Evolutionary conservation across 2,113 vertebrate genomes (phyloP).

Genomic region (Bujurquina vittata): DNA sequence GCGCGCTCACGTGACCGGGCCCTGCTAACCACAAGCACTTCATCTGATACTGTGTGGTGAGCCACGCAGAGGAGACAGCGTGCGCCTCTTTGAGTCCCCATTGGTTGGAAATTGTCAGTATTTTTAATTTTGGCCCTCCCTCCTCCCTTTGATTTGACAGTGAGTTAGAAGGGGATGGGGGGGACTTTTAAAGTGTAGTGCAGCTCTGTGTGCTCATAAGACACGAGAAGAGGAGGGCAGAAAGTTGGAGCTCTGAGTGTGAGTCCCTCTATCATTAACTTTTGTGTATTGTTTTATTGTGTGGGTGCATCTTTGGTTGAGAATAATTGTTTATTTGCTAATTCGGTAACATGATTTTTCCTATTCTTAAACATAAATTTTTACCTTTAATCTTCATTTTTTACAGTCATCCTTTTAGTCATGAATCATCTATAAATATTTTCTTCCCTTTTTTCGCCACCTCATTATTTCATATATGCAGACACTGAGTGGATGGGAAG

Average conservation of each 20-base stretch:
- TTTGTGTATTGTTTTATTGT: neutral
- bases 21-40: conserved; percentile 83
- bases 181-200: conserved; percentile 65
- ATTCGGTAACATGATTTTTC: neutral
- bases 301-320: too few species aligned
- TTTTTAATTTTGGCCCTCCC: conserved; percentile 63
- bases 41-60: conserved; percentile 80
- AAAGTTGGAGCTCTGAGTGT: conserved; percentile 37
- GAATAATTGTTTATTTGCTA: neutral
- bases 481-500: neutral
- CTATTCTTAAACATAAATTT: too few species aligned
- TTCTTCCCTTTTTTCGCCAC: neutral
- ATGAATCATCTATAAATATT: neutral
- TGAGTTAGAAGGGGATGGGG: conserved; percentile 57
- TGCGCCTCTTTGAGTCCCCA: conserved; percentile 58
- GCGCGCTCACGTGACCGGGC: conserved; percentile 74
- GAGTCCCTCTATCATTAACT: neutral
- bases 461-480: neutral
- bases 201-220: conserved; percentile 46
- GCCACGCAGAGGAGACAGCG: conserved; percentile 68
- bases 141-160: conserved; percentile 72
- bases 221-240: conserved; percentile 30
- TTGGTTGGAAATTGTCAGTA: conserved; percentile 72
- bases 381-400: too few species aligned
- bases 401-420: neutral